Base-by-base conservation (phyloP, 1,140 invertebrate genomes). In the Trichonephila inaurata region DNA sequence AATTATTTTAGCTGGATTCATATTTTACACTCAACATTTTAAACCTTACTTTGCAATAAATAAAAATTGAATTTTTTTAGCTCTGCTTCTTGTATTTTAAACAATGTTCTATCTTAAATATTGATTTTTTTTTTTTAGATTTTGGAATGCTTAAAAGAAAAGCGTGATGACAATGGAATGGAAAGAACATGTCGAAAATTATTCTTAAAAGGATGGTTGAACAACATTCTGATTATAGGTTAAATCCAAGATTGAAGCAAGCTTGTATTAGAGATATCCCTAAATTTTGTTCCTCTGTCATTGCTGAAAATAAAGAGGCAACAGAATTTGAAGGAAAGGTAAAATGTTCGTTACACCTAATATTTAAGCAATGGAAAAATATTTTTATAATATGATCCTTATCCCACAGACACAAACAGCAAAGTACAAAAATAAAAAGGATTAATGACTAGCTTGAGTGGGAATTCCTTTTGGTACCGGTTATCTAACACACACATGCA, bases 151-250 rank as follows among this genome's bases (percentile, higher is more conserved):
- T 96, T 97, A 88, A 96, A 97, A 96, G 97, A 96, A 94, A 97
- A 98, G 95, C 98, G 98, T 95, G 97, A 99, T 95, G 97, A 98
- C 94, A 96, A 96, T 28, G 97, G 96, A 40, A 99, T 99, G 96
- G 98, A 99, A 95, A 97, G 97, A 89, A 97, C 97, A 89, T 99
- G 99, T 95, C 97, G 98, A 96, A 97, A 87, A 97, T 99, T 19
- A 97, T 99, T 5, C 96, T 98, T 14, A 97, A 97, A 95, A 96
- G 99, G 95, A 98, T 99, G 97, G 97, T 98, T 91, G 98, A 98
- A 95, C 98, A 99, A 96, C 98, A 98, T 95, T 97, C 97, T 81
- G 99, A 99, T 96, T 98, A 98, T 95, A 97, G 99, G 94, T 97
- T 99, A 83, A 99, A 99, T 96, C 98, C 98, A 21, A 96, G 97